These are phyloP conservation scores for Crocuta crocuta DNA, from an alignment of 2,113 vertebrate genomes.

Conservation along the genomic window DNA sequence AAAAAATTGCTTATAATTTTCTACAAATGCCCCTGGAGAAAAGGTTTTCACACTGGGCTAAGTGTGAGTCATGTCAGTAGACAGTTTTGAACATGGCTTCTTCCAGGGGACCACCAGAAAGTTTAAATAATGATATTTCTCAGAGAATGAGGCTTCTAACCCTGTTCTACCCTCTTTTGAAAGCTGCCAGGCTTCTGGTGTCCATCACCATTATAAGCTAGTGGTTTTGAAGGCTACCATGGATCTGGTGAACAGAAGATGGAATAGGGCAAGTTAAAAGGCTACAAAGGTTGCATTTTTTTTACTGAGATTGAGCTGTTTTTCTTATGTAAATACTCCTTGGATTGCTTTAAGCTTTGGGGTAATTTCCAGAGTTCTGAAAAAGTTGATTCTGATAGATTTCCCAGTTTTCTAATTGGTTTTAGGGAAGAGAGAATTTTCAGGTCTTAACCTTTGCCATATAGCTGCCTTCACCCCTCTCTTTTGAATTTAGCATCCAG, in stretches of 20 bases:
- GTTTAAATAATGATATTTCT: slow-evolving; percentile 16
- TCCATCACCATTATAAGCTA: neutral
- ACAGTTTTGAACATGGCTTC: neutral
- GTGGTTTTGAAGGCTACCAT: neutral
- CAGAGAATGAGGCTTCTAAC: neutral
- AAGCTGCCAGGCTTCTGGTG: neutral
- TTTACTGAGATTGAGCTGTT: neutral
- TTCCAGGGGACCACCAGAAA: neutral
- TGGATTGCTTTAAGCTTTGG: neutral
- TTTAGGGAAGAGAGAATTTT: slow-evolving; percentile 44
- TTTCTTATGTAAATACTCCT: neutral
- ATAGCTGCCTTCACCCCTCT: neutral
- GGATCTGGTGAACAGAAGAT: neutral
- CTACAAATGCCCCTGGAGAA: neutral
- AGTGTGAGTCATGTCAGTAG: neutral
- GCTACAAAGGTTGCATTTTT: neutral
- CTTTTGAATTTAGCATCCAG: neutral
- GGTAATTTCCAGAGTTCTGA: slow-evolving; percentile 31
- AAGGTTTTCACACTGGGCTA: neutral
- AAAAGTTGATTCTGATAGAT: slow-evolving; percentile 40
- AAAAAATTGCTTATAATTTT: neutral
- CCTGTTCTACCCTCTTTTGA: neutral
- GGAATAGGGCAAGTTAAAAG: neutral
- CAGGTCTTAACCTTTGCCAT: neutral
- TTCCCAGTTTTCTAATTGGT: slow-evolving; percentile 21